Percentiles rank a stretch among this genome's conserved stretches.
phyloP scores from a whole-genome alignment of 2,888 invertebrate species.

The Melieria picta region DNA sequence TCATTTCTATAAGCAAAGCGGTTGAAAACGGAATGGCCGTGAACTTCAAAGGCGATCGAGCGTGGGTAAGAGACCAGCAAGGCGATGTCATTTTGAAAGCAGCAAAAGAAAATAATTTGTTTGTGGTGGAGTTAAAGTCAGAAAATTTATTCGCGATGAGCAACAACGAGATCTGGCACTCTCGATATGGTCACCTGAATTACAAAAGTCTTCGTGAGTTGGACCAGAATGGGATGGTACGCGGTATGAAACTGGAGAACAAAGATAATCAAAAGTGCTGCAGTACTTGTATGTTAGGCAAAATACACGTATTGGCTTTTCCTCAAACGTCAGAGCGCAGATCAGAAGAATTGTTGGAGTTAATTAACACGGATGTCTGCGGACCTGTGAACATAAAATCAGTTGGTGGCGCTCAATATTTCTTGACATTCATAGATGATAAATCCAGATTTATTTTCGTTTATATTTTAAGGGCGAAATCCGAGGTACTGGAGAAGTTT shows the following conservation, averaged over 20 bases:
- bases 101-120: conserved; percentile 25
- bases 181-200: conserved; percentile 31
- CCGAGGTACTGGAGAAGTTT: conserved; percentile 35
- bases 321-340: conserved; percentile 28
- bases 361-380: conserved; percentile 41
- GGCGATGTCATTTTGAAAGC: conserved; percentile 19
- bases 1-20: conserved; percentile 42
- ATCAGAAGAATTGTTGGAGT: conserved; percentile 28
- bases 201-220: conserved; percentile 5
- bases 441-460: conserved; percentile 34
- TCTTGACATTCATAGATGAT: conserved; percentile 41
- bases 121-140: conserved; percentile 9
- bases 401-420: conserved; percentile 39
- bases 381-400: conserved; percentile 41
- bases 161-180: conserved; percentile 28
- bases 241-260: conserved; percentile 15
- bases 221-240: conserved; percentile 23
- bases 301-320: conserved; percentile 35
- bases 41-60: conserved; percentile 17
- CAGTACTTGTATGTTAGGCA: conserved; percentile 37
- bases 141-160: conserved; percentile 27
- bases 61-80: conserved; percentile 9
- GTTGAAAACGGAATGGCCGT: conserved; percentile 32
- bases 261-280: conserved; percentile 14
- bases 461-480: conserved; percentile 41